These are phyloP conservation scores for Leptinotarsa tumamoca DNA, from an alignment of 2,888 invertebrate genomes.

Conservation along the genomic window DNA sequence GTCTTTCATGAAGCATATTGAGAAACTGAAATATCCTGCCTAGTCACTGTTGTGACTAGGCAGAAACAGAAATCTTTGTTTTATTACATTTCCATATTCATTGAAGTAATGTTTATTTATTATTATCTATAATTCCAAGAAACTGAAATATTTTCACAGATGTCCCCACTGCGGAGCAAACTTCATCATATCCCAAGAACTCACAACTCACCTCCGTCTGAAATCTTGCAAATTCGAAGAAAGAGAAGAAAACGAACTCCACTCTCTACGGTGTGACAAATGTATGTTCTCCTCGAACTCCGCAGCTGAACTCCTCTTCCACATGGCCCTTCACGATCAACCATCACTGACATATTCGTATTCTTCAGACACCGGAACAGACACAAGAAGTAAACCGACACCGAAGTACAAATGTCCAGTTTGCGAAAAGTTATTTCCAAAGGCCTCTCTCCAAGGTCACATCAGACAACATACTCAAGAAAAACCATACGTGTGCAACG, in stretches of 20 bases:
- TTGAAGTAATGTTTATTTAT: background rate
- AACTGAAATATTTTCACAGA: constrained; percentile 63
- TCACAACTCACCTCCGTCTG: constrained; percentile 77
- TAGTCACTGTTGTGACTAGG: too few relatives aligned
- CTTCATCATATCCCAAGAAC: constrained; percentile 80
- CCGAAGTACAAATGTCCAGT: constrained; percentile 76
- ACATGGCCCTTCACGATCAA: constrained; percentile 76
- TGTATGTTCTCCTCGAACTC: constrained; percentile 75
- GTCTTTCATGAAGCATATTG: too few relatives aligned
- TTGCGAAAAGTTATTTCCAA: constrained; percentile 75
- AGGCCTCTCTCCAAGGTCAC: constrained; percentile 77
- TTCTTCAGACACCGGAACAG: constrained; percentile 50
- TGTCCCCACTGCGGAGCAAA: constrained; percentile 79
- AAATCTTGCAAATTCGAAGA: constrained; percentile 70
- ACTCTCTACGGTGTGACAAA: constrained; percentile 68
- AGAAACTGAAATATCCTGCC: too few relatives aligned
- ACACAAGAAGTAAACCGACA: constrained; percentile 53
- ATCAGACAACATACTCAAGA: constrained; percentile 81
- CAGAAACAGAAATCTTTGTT: too few relatives aligned
- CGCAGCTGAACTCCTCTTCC: constrained; percentile 79
- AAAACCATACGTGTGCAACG: constrained; percentile 75
- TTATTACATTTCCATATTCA: background rate
- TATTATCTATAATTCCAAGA: background rate
- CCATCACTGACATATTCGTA: constrained; percentile 61
- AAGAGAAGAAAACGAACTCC: constrained; percentile 42